Evolutionary conservation across 2,113 vertebrate species (phyloP).

Genomic region (Coptodon rendalli): DNA sequence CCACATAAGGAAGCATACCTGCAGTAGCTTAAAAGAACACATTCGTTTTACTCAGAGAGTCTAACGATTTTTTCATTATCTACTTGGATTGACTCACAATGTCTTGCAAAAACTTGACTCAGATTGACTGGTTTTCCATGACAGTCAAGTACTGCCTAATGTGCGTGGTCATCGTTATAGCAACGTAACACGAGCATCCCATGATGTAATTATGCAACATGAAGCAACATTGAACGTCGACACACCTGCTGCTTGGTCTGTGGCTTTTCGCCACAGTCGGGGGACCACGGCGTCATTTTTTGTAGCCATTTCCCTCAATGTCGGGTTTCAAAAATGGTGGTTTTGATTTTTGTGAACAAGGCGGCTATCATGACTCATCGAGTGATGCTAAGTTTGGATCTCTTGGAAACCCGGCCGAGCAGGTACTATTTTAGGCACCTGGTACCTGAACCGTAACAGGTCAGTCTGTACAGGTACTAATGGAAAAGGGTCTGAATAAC

Average conservation of each 20-base stretch:
- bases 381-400: neutral
- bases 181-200: rapidly evolving
- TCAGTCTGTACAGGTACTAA: neutral
- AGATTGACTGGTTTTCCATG: rapidly evolving
- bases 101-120: neutral
- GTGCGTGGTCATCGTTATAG: neutral
- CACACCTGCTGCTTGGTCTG: neutral
- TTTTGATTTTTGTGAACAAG: neutral
- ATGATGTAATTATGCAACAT: neutral
- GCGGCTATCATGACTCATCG: neutral
- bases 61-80: neutral
- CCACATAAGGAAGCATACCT: neutral
- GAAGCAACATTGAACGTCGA: neutral
- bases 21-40: neutral
- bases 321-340: neutral
- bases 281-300: rapidly evolving
- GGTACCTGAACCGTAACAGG: neutral
- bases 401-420: neutral
- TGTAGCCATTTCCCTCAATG: neutral
- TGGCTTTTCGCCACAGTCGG: neutral
- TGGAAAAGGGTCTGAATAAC: neutral
- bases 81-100: neutral
- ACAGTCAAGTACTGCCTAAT: neutral
- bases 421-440: neutral
- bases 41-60: neutral